phyloP scores from a whole-genome alignment of 2,888 invertebrate genomes.

The Enchytraeus crypticus region DNA sequence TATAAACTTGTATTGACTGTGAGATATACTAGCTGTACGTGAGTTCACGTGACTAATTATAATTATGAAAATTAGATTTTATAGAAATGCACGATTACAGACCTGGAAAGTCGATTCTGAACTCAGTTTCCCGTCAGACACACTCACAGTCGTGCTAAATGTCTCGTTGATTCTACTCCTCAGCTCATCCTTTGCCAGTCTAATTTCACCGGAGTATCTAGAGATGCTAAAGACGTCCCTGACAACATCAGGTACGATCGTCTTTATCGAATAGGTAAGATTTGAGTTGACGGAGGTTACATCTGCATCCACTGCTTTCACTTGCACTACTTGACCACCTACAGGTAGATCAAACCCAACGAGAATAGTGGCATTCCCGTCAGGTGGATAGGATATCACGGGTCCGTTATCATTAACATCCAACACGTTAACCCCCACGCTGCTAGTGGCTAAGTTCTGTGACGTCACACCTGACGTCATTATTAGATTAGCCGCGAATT shows the following conservation, averaged over 20 bases:
- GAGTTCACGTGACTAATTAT: too few relatives aligned
- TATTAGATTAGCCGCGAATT: neutral
- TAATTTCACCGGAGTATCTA: neutral
- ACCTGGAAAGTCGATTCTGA: neutral
- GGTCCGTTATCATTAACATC: neutral
- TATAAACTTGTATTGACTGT: too few relatives aligned
- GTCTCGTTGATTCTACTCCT: neutral
- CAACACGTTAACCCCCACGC: neutral
- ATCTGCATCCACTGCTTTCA: neutral
- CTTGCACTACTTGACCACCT: neutral
- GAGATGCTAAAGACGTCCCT: neutral
- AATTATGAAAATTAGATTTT: too few relatives aligned
- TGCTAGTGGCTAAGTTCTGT: neutral
- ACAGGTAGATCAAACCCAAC: slow-evolving; percentile 69
- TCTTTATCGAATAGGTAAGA: neutral
- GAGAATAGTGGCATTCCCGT: neutral
- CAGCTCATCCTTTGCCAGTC: neutral
- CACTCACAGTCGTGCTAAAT: neutral
- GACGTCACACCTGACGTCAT: neutral
- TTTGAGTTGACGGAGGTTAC: neutral
- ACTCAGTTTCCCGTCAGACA: neutral
- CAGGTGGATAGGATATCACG: slow-evolving; percentile 56
- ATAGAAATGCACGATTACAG: too few relatives aligned
- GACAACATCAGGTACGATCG: neutral
- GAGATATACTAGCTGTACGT: too few relatives aligned